Conservation (phyloP, 2,797 vertebrate genomes). For the Schizopygopsis pylzovi region DNA sequence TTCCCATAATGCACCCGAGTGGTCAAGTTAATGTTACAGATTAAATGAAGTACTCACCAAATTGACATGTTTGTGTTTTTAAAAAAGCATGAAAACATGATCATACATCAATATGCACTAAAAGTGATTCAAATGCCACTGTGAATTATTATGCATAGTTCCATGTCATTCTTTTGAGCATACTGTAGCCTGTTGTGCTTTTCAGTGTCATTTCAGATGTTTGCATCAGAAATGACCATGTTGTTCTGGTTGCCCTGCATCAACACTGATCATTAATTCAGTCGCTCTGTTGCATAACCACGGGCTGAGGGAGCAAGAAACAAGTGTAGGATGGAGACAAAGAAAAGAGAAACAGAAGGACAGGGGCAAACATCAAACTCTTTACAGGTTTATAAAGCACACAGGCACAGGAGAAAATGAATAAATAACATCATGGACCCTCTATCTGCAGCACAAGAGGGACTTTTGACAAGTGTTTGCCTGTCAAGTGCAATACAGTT, state of each 20-base stretch:
- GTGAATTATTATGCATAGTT: neutral
- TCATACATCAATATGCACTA: neutral
- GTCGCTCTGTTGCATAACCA: slow-evolving; percentile 2
- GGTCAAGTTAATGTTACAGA: neutral
- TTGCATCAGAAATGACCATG: neutral
- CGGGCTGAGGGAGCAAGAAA: neutral
- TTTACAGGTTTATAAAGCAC: slow-evolving; percentile 21
- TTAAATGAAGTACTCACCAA: neutral
- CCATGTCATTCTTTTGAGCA: neutral
- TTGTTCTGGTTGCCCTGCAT: neutral
- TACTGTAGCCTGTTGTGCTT: neutral
- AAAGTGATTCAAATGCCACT: neutral
- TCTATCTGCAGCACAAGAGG: neutral
- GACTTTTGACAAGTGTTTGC: neutral
- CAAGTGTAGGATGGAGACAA: slow-evolving; percentile 9
- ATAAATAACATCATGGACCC: neutral
- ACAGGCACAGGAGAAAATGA: neutral
- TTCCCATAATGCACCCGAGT: neutral
- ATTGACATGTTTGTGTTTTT: neutral
- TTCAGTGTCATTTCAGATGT: neutral
- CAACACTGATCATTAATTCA: slow-evolving; percentile 30
- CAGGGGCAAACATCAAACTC: neutral
- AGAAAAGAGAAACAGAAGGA: neutral
- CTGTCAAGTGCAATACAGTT: neutral
- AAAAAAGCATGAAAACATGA: neutral